A percentile compares a stretch with the other conserved stretches of the same genome.
These are phyloP conservation scores for Conus betulinus DNA, from an alignment of 1,140 invertebrate genomes.

Conservation along the genomic window DNA sequence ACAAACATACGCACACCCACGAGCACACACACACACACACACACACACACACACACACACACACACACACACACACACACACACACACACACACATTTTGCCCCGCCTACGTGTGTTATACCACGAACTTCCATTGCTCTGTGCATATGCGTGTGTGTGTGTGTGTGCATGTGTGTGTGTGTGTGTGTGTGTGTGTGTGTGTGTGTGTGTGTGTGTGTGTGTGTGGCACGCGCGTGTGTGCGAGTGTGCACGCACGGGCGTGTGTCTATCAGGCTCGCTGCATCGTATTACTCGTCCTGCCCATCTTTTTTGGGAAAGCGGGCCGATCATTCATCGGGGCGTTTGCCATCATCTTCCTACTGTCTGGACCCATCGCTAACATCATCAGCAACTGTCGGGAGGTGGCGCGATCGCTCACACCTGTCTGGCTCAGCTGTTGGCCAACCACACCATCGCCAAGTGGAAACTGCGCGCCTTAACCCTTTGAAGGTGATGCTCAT, in stretches of 20 bases:
- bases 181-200: too few species aligned
- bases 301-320: constrained; percentile 61
- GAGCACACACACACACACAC: not conserved
- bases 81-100: too few species aligned
- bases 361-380: constrained; percentile 56
- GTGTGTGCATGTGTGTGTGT: too few species aligned
- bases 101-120: too few species aligned
- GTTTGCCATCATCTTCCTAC: constrained; percentile 60
- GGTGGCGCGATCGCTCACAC: constrained; percentile 53
- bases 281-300: constrained; percentile 60
- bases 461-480: constrained; percentile 51
- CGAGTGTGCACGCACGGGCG: too few species aligned
- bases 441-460: constrained; percentile 58
- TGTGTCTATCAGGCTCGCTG: constrained; percentile 50
- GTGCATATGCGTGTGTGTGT: too few species aligned
- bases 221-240: too few species aligned
- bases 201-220: too few species aligned
- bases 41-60: not conserved
- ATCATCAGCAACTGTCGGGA: constrained; percentile 52
- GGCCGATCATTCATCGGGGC: constrained; percentile 63
- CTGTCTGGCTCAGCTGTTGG: constrained; percentile 58
- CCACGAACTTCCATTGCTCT: too few species aligned
- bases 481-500: constrained; percentile 50
- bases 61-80: too few species aligned
- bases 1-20: not conserved